Base-by-base conservation (phyloP, 2,797 vertebrate genomes). In the Anas flavirostris region DNA sequence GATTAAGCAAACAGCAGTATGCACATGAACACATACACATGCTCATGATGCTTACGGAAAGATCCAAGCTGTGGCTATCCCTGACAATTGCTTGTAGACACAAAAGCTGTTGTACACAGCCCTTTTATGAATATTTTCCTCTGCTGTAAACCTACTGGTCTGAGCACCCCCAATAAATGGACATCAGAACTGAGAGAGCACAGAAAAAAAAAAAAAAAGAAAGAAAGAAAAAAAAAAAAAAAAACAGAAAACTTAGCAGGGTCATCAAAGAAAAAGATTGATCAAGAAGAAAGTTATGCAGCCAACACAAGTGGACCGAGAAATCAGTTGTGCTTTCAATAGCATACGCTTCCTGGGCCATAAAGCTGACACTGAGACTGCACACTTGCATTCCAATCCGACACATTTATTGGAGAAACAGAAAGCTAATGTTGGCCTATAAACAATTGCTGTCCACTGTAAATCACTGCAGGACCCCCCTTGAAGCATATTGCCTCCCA, bases 401-500 rank as follows among this genome's bases (percentile, higher is more conserved):
- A 95, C 94, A 91, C 94, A 72, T 97, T 96, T 94, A 96, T 66
- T 95, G 78, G 74, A 95, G 90, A 84, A 90, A 64, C 5, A 80
- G 82, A 95, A 93, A 93, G 91, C 68, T 94, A 75, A 95, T 86
- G 85, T 52, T 90, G 81, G 88, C 78, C 91, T 96, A 90, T 79
- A 88, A 96, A 82, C 74, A 74, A 68, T 52, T 72, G 72, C 77
- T 88, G 88, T 72, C 85, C 29, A 22, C 78, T 62, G 48, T 96
- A 95, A 94, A 96, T 95, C 90, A 91, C 82, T 60, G 80, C 70
- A 82, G 81, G 94, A 94, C 94, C 91, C 80, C 90, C 91, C 94
- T 55, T 68, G 78, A 93, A 93, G 88, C 29, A 58, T 37, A 90
- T 3, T 80, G 86, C 83, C 58, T 90, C 67, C 72, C 53, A 82